These are phyloP conservation scores for Serrognathus titanus DNA, from an alignment of 2,888 invertebrate species.

Conservation along the genomic window DNA sequence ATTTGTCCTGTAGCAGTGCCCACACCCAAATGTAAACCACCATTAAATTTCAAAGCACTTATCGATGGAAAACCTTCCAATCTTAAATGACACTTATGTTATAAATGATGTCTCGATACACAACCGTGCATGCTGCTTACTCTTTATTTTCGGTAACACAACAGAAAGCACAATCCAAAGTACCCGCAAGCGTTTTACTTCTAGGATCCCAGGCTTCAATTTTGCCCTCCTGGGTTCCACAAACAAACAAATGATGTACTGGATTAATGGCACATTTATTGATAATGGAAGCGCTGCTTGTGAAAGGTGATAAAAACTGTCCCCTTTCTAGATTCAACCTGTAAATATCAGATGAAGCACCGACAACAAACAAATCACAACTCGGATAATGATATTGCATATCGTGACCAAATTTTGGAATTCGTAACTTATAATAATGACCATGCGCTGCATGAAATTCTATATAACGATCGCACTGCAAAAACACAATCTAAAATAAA, in stretches of 20 bases:
- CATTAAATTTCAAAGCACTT: slow-evolving; percentile 75
- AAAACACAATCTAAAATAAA: slow-evolving; percentile 71
- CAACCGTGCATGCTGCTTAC: slow-evolving; percentile 44
- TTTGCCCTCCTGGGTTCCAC: slow-evolving; percentile 86
- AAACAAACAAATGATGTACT: slow-evolving; percentile 79
- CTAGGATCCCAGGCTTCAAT: slow-evolving; percentile 98
- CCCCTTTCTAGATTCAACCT: slow-evolving; percentile 94
- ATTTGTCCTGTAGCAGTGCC: slow-evolving; percentile 95
- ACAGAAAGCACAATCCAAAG: slow-evolving; percentile 77
- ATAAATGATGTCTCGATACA: slow-evolving; percentile 6
- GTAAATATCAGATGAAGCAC: slow-evolving; percentile 84
- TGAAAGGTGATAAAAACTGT: slow-evolving; percentile 83
- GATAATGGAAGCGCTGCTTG: slow-evolving; percentile 69
- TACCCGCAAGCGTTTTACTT: slow-evolving; percentile 68
- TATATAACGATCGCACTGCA: slow-evolving; percentile 86
- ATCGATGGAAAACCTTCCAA: slow-evolving; percentile 67
- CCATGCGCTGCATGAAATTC: slow-evolving; percentile 96
- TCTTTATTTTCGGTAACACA: slow-evolving; percentile 56
- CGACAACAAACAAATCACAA: slow-evolving; percentile 91
- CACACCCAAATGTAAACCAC: slow-evolving; percentile 75
- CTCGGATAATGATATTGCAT: slow-evolving; percentile 85
- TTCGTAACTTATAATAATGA: slow-evolving; percentile 82
- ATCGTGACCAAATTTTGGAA: slow-evolving; percentile 94
- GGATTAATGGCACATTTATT: slow-evolving; percentile 86
- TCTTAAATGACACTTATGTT: slow-evolving; percentile 48